Percentiles rank a stretch among this genome's conserved stretches.
Evolutionary conservation across 2,797 vertebrate genomes (phyloP).

Genomic region (Muscicapa comitata): DNA sequence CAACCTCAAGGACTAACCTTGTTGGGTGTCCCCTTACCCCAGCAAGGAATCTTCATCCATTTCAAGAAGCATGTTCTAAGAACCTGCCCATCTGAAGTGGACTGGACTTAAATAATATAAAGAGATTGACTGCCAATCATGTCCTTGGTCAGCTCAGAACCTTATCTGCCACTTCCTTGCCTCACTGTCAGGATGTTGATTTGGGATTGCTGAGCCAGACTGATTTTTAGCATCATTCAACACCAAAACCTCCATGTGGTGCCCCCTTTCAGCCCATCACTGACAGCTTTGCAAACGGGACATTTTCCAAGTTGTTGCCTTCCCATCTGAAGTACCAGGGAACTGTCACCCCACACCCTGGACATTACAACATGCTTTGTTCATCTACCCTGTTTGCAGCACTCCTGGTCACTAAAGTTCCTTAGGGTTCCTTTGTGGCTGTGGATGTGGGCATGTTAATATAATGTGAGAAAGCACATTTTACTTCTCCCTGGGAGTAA

Average conservation of each 20-base stretch:
- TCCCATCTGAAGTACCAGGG: not conserved
- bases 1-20: rapidly evolving
- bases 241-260: not conserved
- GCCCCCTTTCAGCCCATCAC: not conserved
- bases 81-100: too few species aligned
- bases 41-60: not conserved
- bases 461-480: not conserved
- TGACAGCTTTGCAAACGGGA: not conserved
- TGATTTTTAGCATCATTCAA: not conserved
- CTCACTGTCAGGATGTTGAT: not conserved
- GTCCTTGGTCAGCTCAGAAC: too few species aligned
- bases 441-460: rapidly evolving
- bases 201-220: not conserved
- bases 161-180: not conserved
- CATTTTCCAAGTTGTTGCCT: not conserved
- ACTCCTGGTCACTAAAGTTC: not conserved
- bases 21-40: not conserved
- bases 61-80: not conserved
- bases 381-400: not conserved
- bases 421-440: not conserved
- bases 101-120: not conserved
- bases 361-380: rapidly evolving
- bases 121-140: not conserved
- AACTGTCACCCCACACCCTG: not conserved
- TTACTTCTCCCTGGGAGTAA: not conserved